Evolutionary conservation across 2,888 invertebrate species (phyloP).

Genomic region (Dryomyza anilis): DNA sequence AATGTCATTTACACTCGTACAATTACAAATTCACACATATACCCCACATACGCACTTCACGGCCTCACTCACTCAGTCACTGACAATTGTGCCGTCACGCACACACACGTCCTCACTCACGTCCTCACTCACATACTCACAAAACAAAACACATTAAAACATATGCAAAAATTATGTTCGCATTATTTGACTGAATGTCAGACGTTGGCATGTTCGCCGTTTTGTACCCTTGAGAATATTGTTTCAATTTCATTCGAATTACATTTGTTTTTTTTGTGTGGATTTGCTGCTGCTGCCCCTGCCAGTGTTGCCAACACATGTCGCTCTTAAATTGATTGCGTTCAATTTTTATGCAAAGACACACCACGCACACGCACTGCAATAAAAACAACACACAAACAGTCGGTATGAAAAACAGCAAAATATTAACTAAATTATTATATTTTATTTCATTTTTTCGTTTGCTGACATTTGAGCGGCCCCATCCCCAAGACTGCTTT

Average conservation of each 20-base stretch:
- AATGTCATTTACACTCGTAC: conserved; percentile 7
- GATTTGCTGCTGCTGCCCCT: neutral
- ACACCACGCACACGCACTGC: neutral
- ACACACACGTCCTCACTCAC: neutral
- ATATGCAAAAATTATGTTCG: conserved; percentile 17
- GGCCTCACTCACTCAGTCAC: neutral
- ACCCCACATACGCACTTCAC: neutral
- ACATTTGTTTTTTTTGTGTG: neutral
- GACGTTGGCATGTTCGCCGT: neutral
- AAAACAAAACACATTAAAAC: neutral
- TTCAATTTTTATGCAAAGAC: conserved; percentile 17
- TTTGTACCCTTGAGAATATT: conserved; percentile 11
- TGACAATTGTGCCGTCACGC: neutral
- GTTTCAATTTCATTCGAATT: conserved; percentile 15
- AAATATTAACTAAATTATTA: neutral
- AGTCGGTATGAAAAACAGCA: conserved; percentile 5
- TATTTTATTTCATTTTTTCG: neutral
- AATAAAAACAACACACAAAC: neutral
- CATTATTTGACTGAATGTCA: conserved; percentile 19
- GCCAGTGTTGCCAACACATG: conserved; percentile 16
- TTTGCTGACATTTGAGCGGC: neutral
- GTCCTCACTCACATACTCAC: neutral
- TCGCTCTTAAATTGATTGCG: conserved; percentile 23
- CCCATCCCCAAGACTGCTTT: neutral
- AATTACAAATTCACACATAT: conserved; percentile 1